Conservation (phyloP, 2,888 invertebrate species). For the Ferrisia virgata region DNA sequence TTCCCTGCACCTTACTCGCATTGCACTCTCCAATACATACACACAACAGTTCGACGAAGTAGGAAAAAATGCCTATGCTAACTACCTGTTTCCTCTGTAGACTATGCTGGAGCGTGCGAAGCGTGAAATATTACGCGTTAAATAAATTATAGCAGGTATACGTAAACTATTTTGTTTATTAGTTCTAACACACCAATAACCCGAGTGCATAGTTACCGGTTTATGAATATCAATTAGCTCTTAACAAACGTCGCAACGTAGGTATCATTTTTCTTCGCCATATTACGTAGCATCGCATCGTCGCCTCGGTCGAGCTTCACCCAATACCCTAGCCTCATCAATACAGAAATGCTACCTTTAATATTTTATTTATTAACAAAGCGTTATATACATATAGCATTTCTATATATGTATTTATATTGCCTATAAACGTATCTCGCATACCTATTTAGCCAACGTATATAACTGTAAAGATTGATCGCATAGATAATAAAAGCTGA, state of each 20-base stretch:
- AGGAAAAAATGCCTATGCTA: not conserved
- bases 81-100: not conserved
- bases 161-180: slow-evolving; percentile 2
- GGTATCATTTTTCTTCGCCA: not conserved
- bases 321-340: not conserved
- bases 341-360: too few relatives aligned
- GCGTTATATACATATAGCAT: too few relatives aligned
- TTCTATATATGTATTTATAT: not conserved
- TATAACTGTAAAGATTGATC: not conserved
- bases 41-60: too few relatives aligned
- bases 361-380: too few relatives aligned
- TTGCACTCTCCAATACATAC: too few relatives aligned
- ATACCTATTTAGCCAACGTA: not conserved
- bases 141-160: not conserved
- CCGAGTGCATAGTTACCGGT: not conserved
- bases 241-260: not conserved
- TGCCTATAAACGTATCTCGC: too few relatives aligned
- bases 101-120: not conserved
- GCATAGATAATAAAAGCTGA: not conserved
- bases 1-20: not conserved
- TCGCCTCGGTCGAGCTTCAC: not conserved
- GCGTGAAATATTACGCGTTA: slow-evolving; percentile 8
- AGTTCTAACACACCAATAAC: not conserved
- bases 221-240: slow-evolving; percentile 8
- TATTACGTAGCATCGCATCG: not conserved